Base-by-base conservation (phyloP, 2,888 invertebrate species). In the Eubasilissa splendida region DNA sequence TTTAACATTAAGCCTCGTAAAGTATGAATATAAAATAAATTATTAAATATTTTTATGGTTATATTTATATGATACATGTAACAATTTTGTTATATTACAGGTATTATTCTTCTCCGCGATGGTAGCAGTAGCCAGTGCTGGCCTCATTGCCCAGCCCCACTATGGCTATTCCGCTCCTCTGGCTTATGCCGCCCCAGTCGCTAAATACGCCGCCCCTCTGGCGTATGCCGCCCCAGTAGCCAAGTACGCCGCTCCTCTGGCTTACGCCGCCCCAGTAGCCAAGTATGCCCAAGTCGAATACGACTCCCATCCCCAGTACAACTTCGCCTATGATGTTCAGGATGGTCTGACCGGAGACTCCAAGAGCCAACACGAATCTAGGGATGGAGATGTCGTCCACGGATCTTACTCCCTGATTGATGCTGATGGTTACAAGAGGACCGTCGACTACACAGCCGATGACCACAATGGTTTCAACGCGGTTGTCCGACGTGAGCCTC, bases 381-480 rank as follows among this genome's bases (percentile, higher is more conserved):
- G 89, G 53, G 87, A 86, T 79, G 91, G 90, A 0, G 88, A 88
- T 79, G 85, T 88, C 0, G 90, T 90, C 9, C 87, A 86, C 7
- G 90, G 90, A 33, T 87, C 88, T 0, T 91, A 90, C 83, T 87
- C 89, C 0, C 87, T 90, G 2, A 83, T 90, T n/a, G 90, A 90
- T 53, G 88, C 90, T 10, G 90, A 90, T 80, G 90, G 90, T 1
- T 88, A 87, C 0, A 89, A 88, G 80, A 87, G 91, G 2, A 89
- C 87, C 2, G 91, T 91, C 0, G 87, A 90, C 79, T 91, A 91
- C 84, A 89, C 88, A 0, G 89, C 90, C 12, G 92, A 91, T 80
- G 87, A 90, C 0, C 86, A 88, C 82, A 87, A 89, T 77, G 92
- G 92, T 11, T 92, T 91, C 86, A 89, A 90, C 85, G 92, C 92